A percentile compares a stretch with the other conserved stretches of the same genome.
phyloP scores from a whole-genome alignment of 2,113 vertebrate species.

The Pantherophis guttatus region DNA sequence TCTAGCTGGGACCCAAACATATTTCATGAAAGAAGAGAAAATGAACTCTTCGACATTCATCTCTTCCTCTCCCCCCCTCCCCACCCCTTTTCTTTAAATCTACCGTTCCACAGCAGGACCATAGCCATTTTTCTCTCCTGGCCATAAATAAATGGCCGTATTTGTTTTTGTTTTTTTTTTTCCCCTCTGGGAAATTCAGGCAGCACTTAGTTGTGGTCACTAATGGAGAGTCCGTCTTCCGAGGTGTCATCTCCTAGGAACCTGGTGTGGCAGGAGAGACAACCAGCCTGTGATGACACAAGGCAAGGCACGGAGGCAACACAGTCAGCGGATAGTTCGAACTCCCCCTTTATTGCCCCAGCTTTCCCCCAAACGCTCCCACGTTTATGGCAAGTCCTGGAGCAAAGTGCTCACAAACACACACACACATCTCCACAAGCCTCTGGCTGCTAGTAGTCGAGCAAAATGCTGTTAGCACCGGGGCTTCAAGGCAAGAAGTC shows the following conservation, averaged over 20 bases:
- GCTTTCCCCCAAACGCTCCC: no score
- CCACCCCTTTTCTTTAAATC: not conserved
- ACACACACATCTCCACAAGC: no score
- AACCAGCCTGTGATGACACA: not conserved
- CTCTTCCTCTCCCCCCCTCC: constrained; percentile 28
- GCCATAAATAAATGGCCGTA: constrained; percentile 29
- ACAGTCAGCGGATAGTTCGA: no score
- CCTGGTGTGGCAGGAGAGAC: not conserved
- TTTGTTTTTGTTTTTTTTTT: not conserved
- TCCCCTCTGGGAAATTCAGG: not conserved
- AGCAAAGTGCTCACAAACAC: no score
- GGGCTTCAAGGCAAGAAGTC: no score
- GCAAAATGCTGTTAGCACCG: no score
- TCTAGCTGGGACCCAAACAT: constrained; percentile 63
- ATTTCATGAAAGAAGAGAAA: constrained; percentile 68
- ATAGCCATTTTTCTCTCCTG: not conserved
- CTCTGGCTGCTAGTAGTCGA: no score
- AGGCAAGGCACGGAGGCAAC: no score
- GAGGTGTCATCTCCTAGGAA: no score
- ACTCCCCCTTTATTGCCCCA: no score
- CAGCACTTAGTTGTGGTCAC: not conserved
- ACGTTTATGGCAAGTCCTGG: no score
- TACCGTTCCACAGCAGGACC: constrained; percentile 8
- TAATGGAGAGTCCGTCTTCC: not conserved
- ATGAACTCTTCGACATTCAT: constrained; percentile 67